Evolutionary conservation across 2,797 vertebrate genomes (phyloP), one percentile per base, ranked within the genome.

Genomic region (Typhlichthys eigenmanni): DNA sequence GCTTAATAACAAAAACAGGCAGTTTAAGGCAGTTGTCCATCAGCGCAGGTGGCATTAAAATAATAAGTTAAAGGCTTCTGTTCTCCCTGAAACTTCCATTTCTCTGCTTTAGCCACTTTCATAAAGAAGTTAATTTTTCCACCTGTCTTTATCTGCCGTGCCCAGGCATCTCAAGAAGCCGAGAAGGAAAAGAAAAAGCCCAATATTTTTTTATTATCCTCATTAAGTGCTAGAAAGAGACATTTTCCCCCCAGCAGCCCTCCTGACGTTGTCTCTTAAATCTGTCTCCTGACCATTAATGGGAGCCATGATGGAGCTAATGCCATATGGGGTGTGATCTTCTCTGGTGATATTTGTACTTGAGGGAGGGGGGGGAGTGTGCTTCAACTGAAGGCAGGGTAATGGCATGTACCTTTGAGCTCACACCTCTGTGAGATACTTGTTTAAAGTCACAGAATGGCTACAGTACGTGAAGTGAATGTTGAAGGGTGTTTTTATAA

Each of bases 241-340:
- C 49, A 47, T 60, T 71, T 60, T 66, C 58, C 62, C 24, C 61
- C 69, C 75, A 11, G 65, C 12, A 14, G 78, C 74, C 72, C 66
- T 50, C 60, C 75, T 75, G 67, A 56, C 71, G 82, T 83, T 86
- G 76, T 86, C 81, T 84, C 69, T 76, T 83, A 84, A 86, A 89
- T 85, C 81, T 82, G 69, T 85, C 85, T 83, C 68, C 65, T 47
- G 77, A 76, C 71, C 69, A 66, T 71, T 63, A 47, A 67, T 55
- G 32, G 81, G 65, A 68, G 71, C 9, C 14, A 13, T 85, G 86
- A 87, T 88, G 79, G 76, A 90, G 84, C 81, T 83, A 69, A 57
- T 78, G 77, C 76, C 79, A 76, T 68, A 29, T 67, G 54, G 66
- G 63, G 45, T 76, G 69, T 71, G 80, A 86, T 89, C 76, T 69